Evolutionary conservation across 2,113 vertebrate species (phyloP).

Genomic region (Chauna torquata): DNA sequence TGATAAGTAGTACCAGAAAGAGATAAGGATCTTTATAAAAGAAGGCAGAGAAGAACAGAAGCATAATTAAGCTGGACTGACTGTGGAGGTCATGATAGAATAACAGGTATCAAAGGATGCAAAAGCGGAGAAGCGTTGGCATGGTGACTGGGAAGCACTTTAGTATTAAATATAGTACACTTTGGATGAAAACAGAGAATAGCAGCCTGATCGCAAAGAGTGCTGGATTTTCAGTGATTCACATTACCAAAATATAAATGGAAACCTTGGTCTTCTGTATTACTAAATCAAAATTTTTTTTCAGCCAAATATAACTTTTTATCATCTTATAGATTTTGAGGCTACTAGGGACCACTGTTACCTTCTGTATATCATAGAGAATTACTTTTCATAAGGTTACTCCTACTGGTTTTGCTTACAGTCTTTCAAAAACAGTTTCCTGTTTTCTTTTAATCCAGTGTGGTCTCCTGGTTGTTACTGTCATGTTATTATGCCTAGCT

Average conservation of each 20-base stretch:
- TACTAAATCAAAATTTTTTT: neutral
- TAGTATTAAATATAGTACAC: constrained; percentile 32
- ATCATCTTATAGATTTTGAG: neutral
- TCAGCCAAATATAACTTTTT: neutral
- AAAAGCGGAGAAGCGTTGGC: constrained; percentile 37
- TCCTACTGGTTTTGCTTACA: neutral
- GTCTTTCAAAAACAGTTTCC: neutral
- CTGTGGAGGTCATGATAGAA: constrained; percentile 20
- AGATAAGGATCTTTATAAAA: neutral
- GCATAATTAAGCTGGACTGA: constrained; percentile 32
- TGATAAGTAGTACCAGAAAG: neutral
- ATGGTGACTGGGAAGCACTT: constrained; percentile 39
- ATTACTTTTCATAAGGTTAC: neutral
- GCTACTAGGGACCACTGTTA: neutral
- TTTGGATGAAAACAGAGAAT: neutral
- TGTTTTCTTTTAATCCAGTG: neutral
- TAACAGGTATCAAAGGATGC: constrained; percentile 48
- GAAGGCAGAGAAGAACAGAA: neutral
- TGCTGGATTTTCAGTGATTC: neutral
- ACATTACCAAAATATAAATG: neutral
- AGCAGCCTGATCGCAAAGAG: constrained; percentile 8
- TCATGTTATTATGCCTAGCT: neutral
- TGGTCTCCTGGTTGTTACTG: neutral
- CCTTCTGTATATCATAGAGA: neutral
- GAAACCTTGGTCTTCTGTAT: neutral